phyloP scores from a whole-genome alignment of 2,113 vertebrate genomes.

The Origma solitaria region DNA sequence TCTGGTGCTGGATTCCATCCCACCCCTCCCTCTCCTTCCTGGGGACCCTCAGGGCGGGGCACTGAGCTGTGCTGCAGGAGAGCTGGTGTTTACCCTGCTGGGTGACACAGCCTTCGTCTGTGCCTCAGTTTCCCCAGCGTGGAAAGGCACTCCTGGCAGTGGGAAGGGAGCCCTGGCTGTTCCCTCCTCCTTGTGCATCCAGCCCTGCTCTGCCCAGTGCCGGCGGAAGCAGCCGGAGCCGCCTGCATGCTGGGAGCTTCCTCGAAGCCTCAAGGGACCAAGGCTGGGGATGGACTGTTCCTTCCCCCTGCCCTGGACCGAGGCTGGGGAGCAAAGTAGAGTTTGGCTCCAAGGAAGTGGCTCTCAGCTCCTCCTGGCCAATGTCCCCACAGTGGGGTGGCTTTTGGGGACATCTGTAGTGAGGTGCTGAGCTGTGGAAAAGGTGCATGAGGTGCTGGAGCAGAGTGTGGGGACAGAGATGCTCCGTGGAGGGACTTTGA shows the following conservation, averaged over 20 bases:
- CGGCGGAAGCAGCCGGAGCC: background rate
- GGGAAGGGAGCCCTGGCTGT: background rate
- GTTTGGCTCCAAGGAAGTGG: background rate
- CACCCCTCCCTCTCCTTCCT: background rate
- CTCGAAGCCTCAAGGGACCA: fast-evolving
- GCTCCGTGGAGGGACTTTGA: background rate
- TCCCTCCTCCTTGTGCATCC: background rate
- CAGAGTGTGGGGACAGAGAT: background rate
- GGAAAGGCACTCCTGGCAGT: background rate
- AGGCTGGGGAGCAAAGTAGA: background rate
- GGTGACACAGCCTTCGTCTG: background rate
- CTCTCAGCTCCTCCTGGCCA: background rate
- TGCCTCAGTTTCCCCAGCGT: background rate
- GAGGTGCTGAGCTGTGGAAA: background rate
- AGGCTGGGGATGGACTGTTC: background rate
- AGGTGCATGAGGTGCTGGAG: background rate
- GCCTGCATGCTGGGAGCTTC: background rate
- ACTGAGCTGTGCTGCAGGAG: background rate
- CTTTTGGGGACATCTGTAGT: background rate
- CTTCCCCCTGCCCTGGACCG: background rate
- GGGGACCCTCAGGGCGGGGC: background rate
- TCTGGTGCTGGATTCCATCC: background rate
- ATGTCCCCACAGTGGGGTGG: fast-evolving
- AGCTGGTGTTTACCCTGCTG: fast-evolving
- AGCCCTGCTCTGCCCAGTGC: background rate